Base-by-base conservation (phyloP, 2,888 invertebrate species). In the Perizoma flavofasciatum region DNA sequence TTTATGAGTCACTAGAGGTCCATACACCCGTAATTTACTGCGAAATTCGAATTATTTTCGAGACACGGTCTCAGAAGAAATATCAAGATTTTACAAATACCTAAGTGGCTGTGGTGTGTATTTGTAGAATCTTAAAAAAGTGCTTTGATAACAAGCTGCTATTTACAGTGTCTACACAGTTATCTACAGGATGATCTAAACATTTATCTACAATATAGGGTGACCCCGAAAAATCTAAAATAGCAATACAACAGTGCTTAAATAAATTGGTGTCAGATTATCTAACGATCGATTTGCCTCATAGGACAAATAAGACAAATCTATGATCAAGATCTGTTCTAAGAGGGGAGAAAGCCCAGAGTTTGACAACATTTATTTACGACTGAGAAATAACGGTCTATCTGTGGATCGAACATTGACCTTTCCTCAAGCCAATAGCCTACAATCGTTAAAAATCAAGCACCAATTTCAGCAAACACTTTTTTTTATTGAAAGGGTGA, bases 401-500 rank as follows among this genome's bases (percentile, higher is more conserved):
- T 55, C 32, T 5, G 39, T 41, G 41, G 55, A 53, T 55, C 33
- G 50, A 32, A 9, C 46, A 47, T 48, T 56, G 52, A 56, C 52
- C 61, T 37, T 40, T 39, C 35, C 39, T 53, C 35, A 41, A 35
- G n/a, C 41, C 47, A 45, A 53, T 61, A 56, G 53, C 49, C 53
- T 45, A 40, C 46, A 22, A 46, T 45, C 61, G 45, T 61, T 56
- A 61, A 61, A 56, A 61, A 53, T 11, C 34, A 33, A 56, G 52
- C 56, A 61, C 53, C 61, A 61, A 56, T 56, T 61, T 56, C 56
- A 10, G 53, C 46, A 53, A 49, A 46, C 52, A 55, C 33, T 53
- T 59, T 59, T n/a, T 49, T 51, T 32, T 44, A 49, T 48, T 49
- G 48, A 60, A 58, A 55, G 51, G 44, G 49, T 5, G 41, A 50